Conservation (phyloP, 2,888 invertebrate genomes). For the Dorcus hopei region DNA sequence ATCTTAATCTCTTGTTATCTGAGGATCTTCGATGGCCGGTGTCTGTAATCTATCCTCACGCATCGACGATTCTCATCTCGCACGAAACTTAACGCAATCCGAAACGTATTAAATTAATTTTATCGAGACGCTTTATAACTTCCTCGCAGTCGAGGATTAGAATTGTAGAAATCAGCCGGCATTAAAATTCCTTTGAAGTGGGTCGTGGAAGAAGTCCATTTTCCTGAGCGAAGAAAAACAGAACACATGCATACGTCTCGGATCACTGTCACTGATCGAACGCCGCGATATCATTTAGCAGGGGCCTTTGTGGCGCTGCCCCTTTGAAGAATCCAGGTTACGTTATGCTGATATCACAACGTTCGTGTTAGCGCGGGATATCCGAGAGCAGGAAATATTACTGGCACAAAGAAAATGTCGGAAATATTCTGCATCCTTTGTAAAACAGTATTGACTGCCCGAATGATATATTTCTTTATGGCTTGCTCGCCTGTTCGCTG, state of each 20-base stretch:
- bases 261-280: conserved; percentile 26
- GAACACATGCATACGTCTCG: conserved; percentile 18
- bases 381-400: conserved; percentile 25
- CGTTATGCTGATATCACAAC: conserved; percentile 29
- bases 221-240: conserved; percentile 27
- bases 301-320: conserved; percentile 32
- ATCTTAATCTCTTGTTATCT: conserved; percentile 26
- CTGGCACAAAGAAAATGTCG: conserved; percentile 29
- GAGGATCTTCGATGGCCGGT: conserved; percentile 16
- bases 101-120: no score
- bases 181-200: conserved; percentile 37
- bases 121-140: not conserved
- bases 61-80: conserved; percentile 9
- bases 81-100: not conserved
- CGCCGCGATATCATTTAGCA: conserved; percentile 29
- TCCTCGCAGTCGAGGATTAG: not conserved
- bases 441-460: conserved; percentile 9
- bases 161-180: not conserved
- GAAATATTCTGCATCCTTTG: conserved; percentile 25
- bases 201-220: not conserved
- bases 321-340: conserved; percentile 31
- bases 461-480: not conserved
- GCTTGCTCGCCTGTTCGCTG: no score
- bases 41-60: conserved; percentile 12
- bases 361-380: conserved; percentile 31